phyloP scores from a whole-genome alignment of 1,140 invertebrate species.

The Augochlora pura region DNA sequence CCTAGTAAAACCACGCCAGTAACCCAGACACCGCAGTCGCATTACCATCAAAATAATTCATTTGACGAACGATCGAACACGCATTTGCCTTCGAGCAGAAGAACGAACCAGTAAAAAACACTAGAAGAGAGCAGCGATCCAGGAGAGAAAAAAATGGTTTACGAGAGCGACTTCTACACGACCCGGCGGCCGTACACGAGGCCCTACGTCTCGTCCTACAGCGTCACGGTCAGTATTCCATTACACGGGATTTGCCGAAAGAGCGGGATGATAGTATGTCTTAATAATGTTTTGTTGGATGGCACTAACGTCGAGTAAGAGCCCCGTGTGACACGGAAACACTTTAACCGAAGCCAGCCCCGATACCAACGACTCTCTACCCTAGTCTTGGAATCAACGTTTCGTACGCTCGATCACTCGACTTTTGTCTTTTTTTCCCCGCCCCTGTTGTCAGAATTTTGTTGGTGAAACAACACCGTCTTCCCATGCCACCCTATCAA shows the following conservation, averaged over 20 bases:
- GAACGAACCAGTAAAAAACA: constrained; percentile 1
- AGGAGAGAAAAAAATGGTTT: constrained; percentile 84
- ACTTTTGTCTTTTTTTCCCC: background rate
- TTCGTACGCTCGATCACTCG: constrained; percentile 12
- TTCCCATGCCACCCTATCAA: no score
- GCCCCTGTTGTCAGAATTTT: no score
- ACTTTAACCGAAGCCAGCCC: constrained; percentile 37
- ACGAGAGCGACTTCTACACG: constrained; percentile 93
- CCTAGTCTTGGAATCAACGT: constrained; percentile 41
- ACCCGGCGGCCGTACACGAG: constrained; percentile 89
- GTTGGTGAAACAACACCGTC: no score
- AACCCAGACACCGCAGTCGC: background rate
- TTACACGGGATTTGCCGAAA: constrained; percentile 27
- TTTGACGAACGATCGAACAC: constrained; percentile 23
- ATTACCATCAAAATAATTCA: background rate
- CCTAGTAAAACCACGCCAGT: background rate
- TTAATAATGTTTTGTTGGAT: constrained; percentile 64
- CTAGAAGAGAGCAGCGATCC: constrained; percentile 68
- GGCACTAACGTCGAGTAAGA: constrained; percentile 61
- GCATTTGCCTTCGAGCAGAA: constrained; percentile 27
- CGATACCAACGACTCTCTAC: background rate
- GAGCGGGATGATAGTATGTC: constrained; percentile 60
- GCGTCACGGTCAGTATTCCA: constrained; percentile 87
- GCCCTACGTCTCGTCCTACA: constrained; percentile 87
- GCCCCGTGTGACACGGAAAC: constrained; percentile 49